Conservation (phyloP, 2,113 vertebrate species). For the Nycticebus coucang region DNA sequence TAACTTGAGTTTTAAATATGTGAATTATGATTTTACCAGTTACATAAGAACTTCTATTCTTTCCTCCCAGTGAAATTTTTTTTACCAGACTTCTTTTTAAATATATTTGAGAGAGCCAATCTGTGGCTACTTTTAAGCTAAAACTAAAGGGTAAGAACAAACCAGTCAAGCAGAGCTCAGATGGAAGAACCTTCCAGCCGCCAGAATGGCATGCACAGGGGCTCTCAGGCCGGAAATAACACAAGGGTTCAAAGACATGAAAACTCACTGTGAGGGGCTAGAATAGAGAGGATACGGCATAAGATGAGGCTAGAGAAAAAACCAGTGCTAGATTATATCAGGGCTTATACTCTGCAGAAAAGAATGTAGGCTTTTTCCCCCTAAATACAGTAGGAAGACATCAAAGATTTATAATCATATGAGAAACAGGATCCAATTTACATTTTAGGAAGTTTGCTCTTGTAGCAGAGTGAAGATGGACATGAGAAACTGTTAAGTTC, state of each 20-base stretch:
- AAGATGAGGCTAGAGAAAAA: background rate
- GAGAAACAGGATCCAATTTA: background rate
- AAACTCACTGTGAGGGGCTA: background rate
- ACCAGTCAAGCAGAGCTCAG: background rate
- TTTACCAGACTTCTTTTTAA: background rate
- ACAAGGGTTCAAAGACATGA: background rate
- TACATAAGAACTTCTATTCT: background rate
- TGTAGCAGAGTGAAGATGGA: background rate
- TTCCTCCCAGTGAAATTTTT: conserved; percentile 6
- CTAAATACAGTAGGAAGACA: background rate
- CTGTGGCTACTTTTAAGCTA: conserved; percentile 5
- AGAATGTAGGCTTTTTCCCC: background rate
- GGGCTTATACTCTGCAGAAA: background rate
- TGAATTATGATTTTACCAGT: conserved; percentile 33
- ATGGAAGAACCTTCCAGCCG: conserved; percentile 6
- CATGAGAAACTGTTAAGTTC: background rate
- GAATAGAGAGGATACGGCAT: background rate
- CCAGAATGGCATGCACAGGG: background rate
- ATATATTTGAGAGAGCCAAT: conserved; percentile 21
- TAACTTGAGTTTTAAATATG: conserved; percentile 25
- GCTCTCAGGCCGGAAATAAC: conserved; percentile 5
- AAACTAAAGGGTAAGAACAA: conserved; percentile 13
- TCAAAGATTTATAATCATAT: background rate
- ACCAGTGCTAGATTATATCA: background rate
- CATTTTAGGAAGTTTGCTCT: background rate